Percentiles rank a stretch among this genome's conserved stretches.
These are phyloP conservation scores for Lepidurus packardi DNA, from an alignment of 1,140 invertebrate species.

Conservation along the genomic window DNA sequence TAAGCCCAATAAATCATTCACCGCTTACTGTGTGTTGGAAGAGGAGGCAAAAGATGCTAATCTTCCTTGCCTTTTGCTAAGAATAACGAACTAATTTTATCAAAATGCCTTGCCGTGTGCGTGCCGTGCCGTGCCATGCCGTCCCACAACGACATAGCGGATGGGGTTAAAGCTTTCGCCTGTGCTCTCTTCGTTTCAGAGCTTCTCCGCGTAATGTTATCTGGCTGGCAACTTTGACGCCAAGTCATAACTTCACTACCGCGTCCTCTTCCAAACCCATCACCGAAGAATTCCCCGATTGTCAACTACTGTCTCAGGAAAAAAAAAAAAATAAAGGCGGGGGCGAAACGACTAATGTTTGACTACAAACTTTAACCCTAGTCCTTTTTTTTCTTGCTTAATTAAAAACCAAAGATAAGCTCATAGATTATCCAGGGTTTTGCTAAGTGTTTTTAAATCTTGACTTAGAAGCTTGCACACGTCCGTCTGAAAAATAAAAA, in stretches of 20 bases:
- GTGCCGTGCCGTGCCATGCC: not conserved
- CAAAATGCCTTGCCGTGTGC: conserved; percentile 6
- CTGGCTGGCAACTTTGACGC: not conserved
- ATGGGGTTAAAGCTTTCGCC: not conserved
- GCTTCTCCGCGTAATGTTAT: conserved; percentile 11
- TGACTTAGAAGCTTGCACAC: too few species aligned
- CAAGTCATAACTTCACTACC: conserved; percentile 4
- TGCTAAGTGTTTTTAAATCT: too few species aligned
- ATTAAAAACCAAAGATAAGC: too few species aligned
- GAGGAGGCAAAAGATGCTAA: conserved; percentile 11
- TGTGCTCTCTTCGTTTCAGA: not conserved
- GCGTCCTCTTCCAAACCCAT: not conserved
- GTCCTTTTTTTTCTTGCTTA: too few species aligned
- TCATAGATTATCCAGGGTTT: too few species aligned
- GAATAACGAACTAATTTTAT: conserved; percentile 22
- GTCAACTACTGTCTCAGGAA: not conserved
- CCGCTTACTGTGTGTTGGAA: conserved; percentile 16
- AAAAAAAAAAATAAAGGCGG: not conserved
- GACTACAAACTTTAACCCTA: too few species aligned
- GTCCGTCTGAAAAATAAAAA: too few species aligned
- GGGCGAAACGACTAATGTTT: too few species aligned
- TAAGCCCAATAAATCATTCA: conserved; percentile 7
- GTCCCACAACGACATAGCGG: not conserved
- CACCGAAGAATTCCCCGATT: not conserved
- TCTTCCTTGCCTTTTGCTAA: conserved; percentile 21